Evolutionary conservation across 1,140 invertebrate genomes (phyloP).

Genomic region (Caenorhabditis briggsae): DNA sequence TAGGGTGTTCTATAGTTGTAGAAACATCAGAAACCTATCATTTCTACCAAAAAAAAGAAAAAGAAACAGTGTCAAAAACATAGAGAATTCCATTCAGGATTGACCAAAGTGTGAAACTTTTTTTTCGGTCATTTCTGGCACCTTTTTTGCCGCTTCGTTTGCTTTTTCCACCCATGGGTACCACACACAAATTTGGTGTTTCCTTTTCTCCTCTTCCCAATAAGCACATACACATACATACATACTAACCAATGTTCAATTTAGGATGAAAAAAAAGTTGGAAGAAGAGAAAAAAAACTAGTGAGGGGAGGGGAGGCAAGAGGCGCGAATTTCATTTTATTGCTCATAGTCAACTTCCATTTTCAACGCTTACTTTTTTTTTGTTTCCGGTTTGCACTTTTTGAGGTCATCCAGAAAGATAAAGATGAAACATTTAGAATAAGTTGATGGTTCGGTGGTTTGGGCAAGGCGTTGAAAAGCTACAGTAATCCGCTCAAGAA

Average conservation of each 20-base stretch:
- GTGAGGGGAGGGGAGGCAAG: neutral
- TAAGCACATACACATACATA: conserved; percentile 44
- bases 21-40: no score
- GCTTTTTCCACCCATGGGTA: neutral
- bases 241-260: conserved; percentile 53
- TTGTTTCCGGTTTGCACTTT: conserved; percentile 16
- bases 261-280: conserved; percentile 42
- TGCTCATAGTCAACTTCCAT: conserved; percentile 17
- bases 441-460: no score
- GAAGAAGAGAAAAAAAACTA: neutral
- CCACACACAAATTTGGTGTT: conserved; percentile 38
- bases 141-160: conserved; percentile 61
- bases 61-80: conserved; percentile 56
- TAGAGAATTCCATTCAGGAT: neutral
- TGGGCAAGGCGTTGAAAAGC: no score
- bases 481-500: no score
- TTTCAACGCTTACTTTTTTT: neutral
- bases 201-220: neutral
- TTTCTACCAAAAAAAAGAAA: neutral
- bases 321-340: conserved; percentile 49
- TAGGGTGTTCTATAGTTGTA: no score
- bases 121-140: conserved; percentile 55
- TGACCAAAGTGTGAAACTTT: conserved; percentile 45
- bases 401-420: neutral
- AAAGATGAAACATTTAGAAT: no score